Base-by-base conservation (phyloP, 2,888 invertebrate species). In the Drosophila formosana region DNA sequence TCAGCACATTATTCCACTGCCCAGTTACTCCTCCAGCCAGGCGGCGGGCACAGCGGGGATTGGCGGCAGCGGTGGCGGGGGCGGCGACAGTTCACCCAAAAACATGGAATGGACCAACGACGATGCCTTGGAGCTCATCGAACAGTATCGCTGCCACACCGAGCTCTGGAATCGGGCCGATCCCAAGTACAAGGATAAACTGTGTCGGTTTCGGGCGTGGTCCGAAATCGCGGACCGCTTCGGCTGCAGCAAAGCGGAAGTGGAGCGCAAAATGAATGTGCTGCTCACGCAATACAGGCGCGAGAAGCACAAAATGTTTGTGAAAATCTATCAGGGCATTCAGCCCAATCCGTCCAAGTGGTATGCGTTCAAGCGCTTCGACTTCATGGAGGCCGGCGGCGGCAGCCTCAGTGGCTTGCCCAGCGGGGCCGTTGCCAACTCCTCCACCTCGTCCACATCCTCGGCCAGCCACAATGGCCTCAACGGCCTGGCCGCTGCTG, bases 31-130 rank as follows among this genome's bases (percentile, higher is more conserved):
- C 49, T 2, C 57, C 51, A 57, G 62, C 49, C 66, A 70, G 52
- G 52, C 56, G 49, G 47, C 60, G 26, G 50, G 61, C 13, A 43
- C 56, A 50, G 47, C 60, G 26, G 50, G 61, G 11, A 43, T 56
- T 13, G 64, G 67, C n/a, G 55, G 70, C 28, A 60, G 63, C 0
- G 28, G 55, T 47, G 67, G 32, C 32, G 70, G 62, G 7, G 72
- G 61, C 3, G 73, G 69, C 28, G 66, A 66, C 7, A 82, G 69
- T 34, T 88, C 87, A 74, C 66, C 75, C 62, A 80, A 85, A 78
- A 89, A 77, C 85, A 92, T 92, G 91, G 91, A 92, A 87, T 92
- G 91, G 91, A 92, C 92, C 60, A 92, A 92, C 72, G 92, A 92
- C 67, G 92, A 92, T 81, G 92, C 92, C 6, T 69, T 92, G 43